phyloP scores from a whole-genome alignment of 2,113 vertebrate species.

The Ellobius talpinus region DNA sequence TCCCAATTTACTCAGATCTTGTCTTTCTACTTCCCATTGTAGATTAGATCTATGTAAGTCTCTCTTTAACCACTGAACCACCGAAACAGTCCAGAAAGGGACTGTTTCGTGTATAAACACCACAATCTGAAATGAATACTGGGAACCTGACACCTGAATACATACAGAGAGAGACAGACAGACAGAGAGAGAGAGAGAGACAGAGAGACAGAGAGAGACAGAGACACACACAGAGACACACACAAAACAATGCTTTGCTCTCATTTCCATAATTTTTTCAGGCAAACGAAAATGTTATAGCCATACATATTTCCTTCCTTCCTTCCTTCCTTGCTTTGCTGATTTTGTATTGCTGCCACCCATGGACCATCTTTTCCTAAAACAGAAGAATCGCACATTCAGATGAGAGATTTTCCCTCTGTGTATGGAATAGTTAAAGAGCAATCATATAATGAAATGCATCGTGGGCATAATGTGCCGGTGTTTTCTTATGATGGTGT shows the following conservation, averaged over 20 bases:
- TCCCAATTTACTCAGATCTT: too few relatives aligned
- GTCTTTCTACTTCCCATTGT: too few relatives aligned
- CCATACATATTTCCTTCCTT: not conserved
- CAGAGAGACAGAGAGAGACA: not conserved
- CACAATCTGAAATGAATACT: not conserved
- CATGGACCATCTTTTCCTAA: slow-evolving; percentile 31
- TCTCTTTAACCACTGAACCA: not conserved
- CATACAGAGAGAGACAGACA: not conserved
- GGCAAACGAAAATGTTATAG: not conserved
- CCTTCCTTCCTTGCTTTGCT: not conserved
- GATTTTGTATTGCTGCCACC: slow-evolving; percentile 55
- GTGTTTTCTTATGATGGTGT: slow-evolving; percentile 68
- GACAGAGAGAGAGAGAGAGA: not conserved
- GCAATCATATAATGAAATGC: slow-evolving; percentile 75
- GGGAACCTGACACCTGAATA: not conserved
- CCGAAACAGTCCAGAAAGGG: too few relatives aligned
- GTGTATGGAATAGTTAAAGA: slow-evolving; percentile 76
- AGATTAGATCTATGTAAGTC: too few relatives aligned
- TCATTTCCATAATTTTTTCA: slow-evolving; percentile 31
- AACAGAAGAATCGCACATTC: slow-evolving; percentile 62
- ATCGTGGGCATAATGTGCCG: slow-evolving; percentile 66
- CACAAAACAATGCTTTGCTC: not conserved
- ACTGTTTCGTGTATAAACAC: too few relatives aligned
- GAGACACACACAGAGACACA: not conserved
- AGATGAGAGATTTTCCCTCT: slow-evolving; percentile 68